These are phyloP conservation scores for Hemichromis elongatus DNA, from an alignment of 2,113 vertebrate species.

Conservation along the genomic window DNA sequence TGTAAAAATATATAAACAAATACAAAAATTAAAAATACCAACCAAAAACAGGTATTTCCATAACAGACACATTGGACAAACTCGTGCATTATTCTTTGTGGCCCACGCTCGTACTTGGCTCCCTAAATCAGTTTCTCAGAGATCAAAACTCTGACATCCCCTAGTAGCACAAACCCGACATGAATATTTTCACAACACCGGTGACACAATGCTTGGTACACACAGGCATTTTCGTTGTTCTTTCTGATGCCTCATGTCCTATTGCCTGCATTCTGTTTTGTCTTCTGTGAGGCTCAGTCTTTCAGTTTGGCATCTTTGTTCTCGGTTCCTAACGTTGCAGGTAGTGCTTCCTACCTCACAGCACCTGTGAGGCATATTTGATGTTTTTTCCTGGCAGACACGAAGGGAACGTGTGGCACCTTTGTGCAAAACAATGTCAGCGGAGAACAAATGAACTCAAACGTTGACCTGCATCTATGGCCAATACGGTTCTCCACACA, in stretches of 20 bases:
- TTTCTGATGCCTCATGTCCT: neutral
- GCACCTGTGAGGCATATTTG: neutral
- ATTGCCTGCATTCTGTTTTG: neutral
- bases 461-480: neutral
- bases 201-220: neutral
- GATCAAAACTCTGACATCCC: neutral
- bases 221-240: neutral
- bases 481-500: neutral
- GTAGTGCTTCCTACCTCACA: neutral
- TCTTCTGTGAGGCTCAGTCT: neutral
- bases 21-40: neutral
- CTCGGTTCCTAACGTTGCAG: neutral
- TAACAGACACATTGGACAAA: neutral
- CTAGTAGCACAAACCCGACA: fast-evolving
- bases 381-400: neutral
- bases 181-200: neutral
- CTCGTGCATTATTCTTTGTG: neutral
- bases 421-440: neutral
- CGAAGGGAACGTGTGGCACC: neutral
- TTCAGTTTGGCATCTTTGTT: neutral
- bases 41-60: neutral
- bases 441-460: neutral
- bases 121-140: neutral
- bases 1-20: neutral
- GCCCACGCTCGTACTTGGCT: neutral